Conservation (phyloP, 1,140 invertebrate species). For the Archivesica marissinica region DNA sequence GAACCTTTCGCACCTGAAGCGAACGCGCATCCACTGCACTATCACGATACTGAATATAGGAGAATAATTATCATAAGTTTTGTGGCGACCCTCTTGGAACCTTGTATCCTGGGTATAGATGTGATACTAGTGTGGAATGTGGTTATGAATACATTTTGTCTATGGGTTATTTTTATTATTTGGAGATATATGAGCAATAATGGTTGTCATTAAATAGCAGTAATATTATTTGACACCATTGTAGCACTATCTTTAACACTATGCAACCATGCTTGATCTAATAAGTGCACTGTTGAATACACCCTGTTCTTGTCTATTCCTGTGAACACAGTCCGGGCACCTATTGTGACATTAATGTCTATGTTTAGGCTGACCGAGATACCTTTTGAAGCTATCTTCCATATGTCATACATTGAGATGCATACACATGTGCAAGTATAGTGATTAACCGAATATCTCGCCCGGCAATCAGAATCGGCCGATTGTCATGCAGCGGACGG, state of each 20-base stretch:
- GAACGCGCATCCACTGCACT: background rate
- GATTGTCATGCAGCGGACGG: too few species aligned
- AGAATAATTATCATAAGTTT: background rate
- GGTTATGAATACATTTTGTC: slow-evolving; percentile 13
- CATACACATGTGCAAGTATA: too few species aligned
- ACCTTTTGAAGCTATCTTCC: too few species aligned
- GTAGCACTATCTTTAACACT: background rate
- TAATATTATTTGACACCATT: background rate
- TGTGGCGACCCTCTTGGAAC: background rate
- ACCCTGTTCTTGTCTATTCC: too few species aligned
- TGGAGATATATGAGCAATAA: background rate
- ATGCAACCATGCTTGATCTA: background rate
- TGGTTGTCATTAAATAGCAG: background rate
- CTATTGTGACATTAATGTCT: too few species aligned
- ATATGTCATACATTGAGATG: too few species aligned
- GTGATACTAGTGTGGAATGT: slow-evolving; percentile 9
- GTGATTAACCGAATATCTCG: too few species aligned
- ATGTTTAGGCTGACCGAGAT: too few species aligned
- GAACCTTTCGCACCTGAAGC: too few species aligned
- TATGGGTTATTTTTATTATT: background rate
- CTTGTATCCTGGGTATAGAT: slow-evolving; percentile 31
- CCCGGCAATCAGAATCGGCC: too few species aligned
- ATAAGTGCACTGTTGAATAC: slow-evolving; percentile 8
- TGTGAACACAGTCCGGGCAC: too few species aligned
- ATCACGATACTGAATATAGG: background rate